Evolutionary conservation across 2,888 invertebrate genomes (phyloP), one percentile per base, ranked within the genome.

Genomic region (Megalurothrips usitatus): DNA sequence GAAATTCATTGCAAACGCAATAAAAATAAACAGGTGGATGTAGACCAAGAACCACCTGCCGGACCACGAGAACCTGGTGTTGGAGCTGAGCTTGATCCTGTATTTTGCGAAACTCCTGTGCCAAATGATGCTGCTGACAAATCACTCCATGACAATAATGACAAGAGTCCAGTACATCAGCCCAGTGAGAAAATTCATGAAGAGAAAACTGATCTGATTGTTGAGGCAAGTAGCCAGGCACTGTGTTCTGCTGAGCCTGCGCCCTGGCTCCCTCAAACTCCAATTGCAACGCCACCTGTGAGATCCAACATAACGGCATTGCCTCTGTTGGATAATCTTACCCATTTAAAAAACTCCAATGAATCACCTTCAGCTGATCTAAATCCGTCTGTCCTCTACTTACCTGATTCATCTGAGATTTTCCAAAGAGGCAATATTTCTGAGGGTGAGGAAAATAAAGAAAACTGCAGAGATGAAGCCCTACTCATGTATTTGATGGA

Each of bases 1-100:
- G 96, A 96, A 86, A 97, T 96, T 84, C 96, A 96, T 86, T 88
- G 89, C 86, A 91, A 91, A 85, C 89, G 93, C 14, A 87, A 90
- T 80, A 91, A 91, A 80, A 90, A 90, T 17, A 88, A 90, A 84
- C 86, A 87, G 1, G 87, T 88, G 48, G 68, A 79, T 11, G 82
- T 80, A 68, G 82, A 49, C 8, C 80, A 34, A n/a, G 80, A 48
- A 52, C 80, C 80, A 8, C 84, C 85, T 19, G 83, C 81, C 79
- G 85, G 85, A n/a, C 85, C 84, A n/a, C 87, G 92, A 79, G 93
- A 94, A 85, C 94, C 94, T 0, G 94, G 94, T 0, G 94, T 94
- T 0, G 94, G 94, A 0, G 93, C 94, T 0, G 94, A 94, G 87
- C 87, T 91, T 82, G 89, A 89, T 81, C 88, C 88, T 12, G 68